These are phyloP conservation scores for Torymus aiolomorphi DNA, from an alignment of 2,888 invertebrate species.

Conservation along the genomic window DNA sequence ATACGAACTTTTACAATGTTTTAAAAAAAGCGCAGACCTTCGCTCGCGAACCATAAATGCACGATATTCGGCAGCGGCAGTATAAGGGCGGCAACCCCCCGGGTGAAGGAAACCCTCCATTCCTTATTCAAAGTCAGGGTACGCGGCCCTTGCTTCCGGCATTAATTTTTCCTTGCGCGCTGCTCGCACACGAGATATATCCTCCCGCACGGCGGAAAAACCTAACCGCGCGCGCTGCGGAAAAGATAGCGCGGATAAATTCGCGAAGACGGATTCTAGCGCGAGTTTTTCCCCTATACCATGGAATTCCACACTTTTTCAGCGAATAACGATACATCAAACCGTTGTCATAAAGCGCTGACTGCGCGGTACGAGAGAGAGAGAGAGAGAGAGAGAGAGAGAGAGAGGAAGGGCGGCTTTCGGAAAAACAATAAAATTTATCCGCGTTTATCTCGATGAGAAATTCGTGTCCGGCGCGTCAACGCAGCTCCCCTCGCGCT, in stretches of 20 bases:
- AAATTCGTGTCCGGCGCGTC: conserved; percentile 41
- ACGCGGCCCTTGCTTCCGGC: neutral
- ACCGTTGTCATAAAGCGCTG: conserved; percentile 54
- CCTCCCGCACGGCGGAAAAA: too few relatives aligned
- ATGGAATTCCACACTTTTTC: conserved; percentile 34
- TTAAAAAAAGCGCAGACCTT: too few relatives aligned
- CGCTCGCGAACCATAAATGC: too few relatives aligned
- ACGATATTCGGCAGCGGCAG: too few relatives aligned
- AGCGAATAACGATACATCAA: conserved; percentile 45
- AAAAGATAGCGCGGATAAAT: conserved; percentile 36
- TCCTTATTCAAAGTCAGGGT: conserved; percentile 14
- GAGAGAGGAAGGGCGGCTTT: conserved; percentile 2
- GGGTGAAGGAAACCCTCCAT: neutral
- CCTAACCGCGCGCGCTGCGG: too few relatives aligned
- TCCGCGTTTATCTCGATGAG: conserved; percentile 56
- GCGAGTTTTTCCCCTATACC: neutral
- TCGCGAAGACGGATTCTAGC: conserved; percentile 46
- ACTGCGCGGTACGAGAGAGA: conserved; percentile 14
- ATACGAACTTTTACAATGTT: too few relatives aligned
- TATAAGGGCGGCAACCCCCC: too few relatives aligned
- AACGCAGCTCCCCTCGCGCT: neutral
- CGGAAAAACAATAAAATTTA: conserved; percentile 56
- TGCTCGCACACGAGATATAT: too few relatives aligned
- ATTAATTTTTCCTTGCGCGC: conserved; percentile 4
- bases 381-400: neutral